A percentile compares a stretch with the other conserved stretches of the same genome.
Conservation (phyloP, 2,888 invertebrate species). For the Linnaemya vulpina region DNA sequence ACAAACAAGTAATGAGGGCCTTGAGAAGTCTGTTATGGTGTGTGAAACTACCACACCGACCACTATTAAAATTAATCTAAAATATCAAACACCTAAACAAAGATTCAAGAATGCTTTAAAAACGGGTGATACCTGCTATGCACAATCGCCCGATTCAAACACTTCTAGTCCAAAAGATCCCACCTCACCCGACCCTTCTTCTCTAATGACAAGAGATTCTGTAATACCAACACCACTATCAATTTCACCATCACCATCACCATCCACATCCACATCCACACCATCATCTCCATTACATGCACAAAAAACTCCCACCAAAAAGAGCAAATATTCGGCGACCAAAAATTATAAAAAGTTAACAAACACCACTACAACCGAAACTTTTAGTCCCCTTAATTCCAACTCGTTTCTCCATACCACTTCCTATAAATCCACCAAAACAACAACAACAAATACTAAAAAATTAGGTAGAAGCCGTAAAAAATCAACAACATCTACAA, state of each 20-base stretch:
- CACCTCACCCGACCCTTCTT: conserved; percentile 1
- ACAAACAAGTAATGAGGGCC: neutral
- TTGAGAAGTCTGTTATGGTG: conserved; percentile 54
- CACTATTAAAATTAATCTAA: conserved; percentile 79
- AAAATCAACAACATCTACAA: conserved; percentile 78
- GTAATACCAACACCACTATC: conserved; percentile 27
- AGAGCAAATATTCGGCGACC: conserved; percentile 41
- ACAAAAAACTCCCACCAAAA: conserved; percentile 55
- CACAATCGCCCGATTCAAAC: conserved; percentile 10
- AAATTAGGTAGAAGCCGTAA: conserved; percentile 74
- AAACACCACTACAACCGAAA: conserved; percentile 65
- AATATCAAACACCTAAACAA: conserved; percentile 74
- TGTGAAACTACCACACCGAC: conserved; percentile 71
- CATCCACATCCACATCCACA: conserved; percentile 24
- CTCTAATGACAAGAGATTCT: conserved; percentile 39
- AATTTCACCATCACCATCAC: conserved; percentile 26
- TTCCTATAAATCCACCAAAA: conserved; percentile 72
- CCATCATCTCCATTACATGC: conserved; percentile 29
- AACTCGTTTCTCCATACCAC: conserved; percentile 67
- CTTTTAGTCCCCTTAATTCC: conserved; percentile 41
- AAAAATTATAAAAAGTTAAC: conserved; percentile 52
- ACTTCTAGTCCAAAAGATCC: conserved; percentile 36
- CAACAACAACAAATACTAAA: conserved; percentile 73
- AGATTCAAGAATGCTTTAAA: conserved; percentile 68
- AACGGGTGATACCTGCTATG: conserved; percentile 27